Percentiles rank a stretch among this genome's conserved stretches.
Conservation (phyloP, 2,113 vertebrate species). For the Pelecanus crispus region DNA sequence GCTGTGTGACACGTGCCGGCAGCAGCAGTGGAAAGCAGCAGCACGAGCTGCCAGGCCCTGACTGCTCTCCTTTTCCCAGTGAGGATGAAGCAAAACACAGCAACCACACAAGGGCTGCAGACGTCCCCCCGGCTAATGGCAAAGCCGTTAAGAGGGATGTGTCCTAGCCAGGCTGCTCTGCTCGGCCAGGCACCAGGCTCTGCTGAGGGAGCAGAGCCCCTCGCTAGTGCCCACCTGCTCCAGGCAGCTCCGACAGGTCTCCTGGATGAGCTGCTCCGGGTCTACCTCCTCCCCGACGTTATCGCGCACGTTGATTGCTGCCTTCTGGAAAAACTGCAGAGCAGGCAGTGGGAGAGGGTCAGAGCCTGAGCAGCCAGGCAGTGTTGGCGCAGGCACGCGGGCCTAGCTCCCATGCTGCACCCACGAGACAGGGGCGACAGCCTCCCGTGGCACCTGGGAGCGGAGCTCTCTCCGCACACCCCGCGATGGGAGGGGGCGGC, state of each 20-base stretch:
- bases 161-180: not conserved
- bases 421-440: accelerated
- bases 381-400: accelerated
- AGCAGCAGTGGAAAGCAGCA: not conserved
- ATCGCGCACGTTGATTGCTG: constrained; percentile 88
- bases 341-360: not conserved
- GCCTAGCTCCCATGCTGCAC: not conserved
- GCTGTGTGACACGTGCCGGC: accelerated
- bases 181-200: no score
- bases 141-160: not conserved
- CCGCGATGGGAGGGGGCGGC: accelerated
- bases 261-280: constrained; percentile 87
- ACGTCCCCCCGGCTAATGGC: not conserved
- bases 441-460: accelerated
- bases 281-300: constrained; percentile 90
- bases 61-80: not conserved
- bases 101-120: accelerated
- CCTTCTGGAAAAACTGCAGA: constrained; percentile 91
- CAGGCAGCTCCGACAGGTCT: constrained; percentile 87
- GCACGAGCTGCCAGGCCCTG: not conserved
- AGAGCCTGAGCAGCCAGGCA: not conserved
- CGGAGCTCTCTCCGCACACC: accelerated
- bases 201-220: no score
- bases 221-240: constrained; percentile 78
- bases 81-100: not conserved